Evolutionary conservation across 1,140 invertebrate genomes (phyloP).

Genomic region (Brachionus calyciflorus): DNA sequence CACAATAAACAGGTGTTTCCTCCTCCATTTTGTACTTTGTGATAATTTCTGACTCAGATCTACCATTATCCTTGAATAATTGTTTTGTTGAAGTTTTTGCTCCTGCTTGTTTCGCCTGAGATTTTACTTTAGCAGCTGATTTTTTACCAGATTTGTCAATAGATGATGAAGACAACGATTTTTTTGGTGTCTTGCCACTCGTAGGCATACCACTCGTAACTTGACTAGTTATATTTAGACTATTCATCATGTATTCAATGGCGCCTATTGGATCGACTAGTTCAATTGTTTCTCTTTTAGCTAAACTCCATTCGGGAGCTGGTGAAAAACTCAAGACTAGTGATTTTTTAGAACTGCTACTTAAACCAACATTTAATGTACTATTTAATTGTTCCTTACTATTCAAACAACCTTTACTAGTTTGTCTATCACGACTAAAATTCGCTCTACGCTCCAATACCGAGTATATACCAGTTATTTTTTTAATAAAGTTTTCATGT

Average conservation of each 20-base stretch:
- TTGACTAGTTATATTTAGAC: neutral
- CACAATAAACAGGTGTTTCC: neutral
- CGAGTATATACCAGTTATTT: slow-evolving; percentile 21
- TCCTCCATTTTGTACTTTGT: neutral
- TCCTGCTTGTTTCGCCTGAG: neutral
- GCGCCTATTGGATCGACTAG: slow-evolving; percentile 18
- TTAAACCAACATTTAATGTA: slow-evolving; percentile 1
- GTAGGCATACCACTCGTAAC: neutral
- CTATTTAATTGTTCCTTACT: slow-evolving; percentile 10
- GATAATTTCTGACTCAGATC: neutral
- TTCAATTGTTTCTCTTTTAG: neutral
- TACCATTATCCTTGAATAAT: neutral
- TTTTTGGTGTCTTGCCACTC: neutral
- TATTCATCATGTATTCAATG: neutral
- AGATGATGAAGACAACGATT: slow-evolving; percentile 3
- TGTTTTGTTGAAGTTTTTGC: neutral
- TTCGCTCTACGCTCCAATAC: slow-evolving; percentile 13
- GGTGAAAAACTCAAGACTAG: neutral
- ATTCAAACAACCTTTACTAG: neutral
- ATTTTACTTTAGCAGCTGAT: neutral
- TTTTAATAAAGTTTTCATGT: neutral
- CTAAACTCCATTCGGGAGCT: slow-evolving; percentile 21
- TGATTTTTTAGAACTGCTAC: neutral
- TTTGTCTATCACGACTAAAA: neutral
- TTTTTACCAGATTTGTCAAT: slow-evolving; percentile 37